Evolutionary conservation across 2,888 invertebrate species (phyloP), one percentile per base, ranked within the genome.

Genomic region (Endotricha flammealis): DNA sequence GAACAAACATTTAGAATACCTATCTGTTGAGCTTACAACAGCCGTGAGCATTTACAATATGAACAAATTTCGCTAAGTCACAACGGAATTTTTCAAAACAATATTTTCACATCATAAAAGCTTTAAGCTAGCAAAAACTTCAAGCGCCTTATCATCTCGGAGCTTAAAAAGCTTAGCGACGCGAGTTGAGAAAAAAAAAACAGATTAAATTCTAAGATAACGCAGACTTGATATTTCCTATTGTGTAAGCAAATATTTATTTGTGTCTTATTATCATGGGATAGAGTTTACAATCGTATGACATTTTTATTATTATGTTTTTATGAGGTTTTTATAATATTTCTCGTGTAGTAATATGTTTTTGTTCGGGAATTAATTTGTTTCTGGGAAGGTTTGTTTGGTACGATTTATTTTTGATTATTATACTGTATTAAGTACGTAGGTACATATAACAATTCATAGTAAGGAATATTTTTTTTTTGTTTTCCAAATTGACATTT

Each of bases 101-200:
- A 20, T 20, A 20, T 20, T 20, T 20, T 20, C n/a, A 20, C 20
- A 20, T 8, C 20, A 7, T 33, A 36, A 44, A 53, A 54, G 38
- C 55, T 63, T 55, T 45, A 49, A 59, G 54, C 62, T 49, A 64
- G 60, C 58, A 57, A 71, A 68, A 64, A 65, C 57, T 47, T 44
- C 41, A 55, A 68, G 60, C 61, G 38, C 38, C 61, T 72, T 71
- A 66, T 66, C 68, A 55, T 20, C 40, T 34, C 29, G 45, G 38
- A 46, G 55, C 58, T 57, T 59, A 54, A 41, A 31, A 43, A 44
- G 49, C 53, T 67, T 63, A 57, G 61, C 53, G 69, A 65, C 58
- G 60, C 59, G 54, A 49, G 42, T 44, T 39, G 50, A 50, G 57
- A 62, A 59, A 67, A 57, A 62, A 59, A 67, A 60, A 59, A 49